Evolutionary conservation across 2,797 vertebrate species (phyloP), one percentile per base, ranked within the genome.

Genomic region (Rhabdomys pumilio): DNA sequence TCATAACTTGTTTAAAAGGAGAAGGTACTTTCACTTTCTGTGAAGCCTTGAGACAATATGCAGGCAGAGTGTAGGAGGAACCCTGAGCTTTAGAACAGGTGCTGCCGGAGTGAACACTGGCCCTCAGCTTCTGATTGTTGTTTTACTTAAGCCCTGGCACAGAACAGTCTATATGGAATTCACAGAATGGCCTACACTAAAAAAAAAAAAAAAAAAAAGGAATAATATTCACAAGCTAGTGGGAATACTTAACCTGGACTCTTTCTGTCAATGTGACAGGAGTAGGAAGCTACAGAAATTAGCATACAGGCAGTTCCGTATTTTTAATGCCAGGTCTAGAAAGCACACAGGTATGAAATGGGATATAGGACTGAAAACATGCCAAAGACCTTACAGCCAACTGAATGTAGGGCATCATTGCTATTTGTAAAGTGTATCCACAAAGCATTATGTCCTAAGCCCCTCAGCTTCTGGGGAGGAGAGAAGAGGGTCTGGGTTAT

Each of bases 1-100:
- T 90, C 0, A 81, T 4, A 65, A 91, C 59, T 95, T 85, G 47
- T 96, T 80, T 94, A 82, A 91, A 96, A 91, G 88, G 59, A 90
- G 85, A 95, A 67, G 65, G n/a, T 90, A 73, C 47, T 92, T 95
- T 90, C 94, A 92, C 57, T 90, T 94, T 90, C 90, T 92, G 91
- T 81, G 85, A 94, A 95, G 76, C 61, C 77, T 81, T 94, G 90
- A 90, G 92, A 87, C 77, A 88, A 93, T 63, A 31, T 55, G 24
- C 12, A 76, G n/a, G 24, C 61, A 79, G 55, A 86, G 76, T 72
- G 59, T 44, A 29, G 55, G 81, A 96, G 34, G 89, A 92, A 59
- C 20, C 26, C 29, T 2, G 3, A 19, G 72, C 73, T 89, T 63
- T 73, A 80, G 91, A 34, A 13, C 38, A 26, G 15, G 31, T 67